Conservation (phyloP, 2,888 invertebrate species). For the Nowickia ferox region DNA sequence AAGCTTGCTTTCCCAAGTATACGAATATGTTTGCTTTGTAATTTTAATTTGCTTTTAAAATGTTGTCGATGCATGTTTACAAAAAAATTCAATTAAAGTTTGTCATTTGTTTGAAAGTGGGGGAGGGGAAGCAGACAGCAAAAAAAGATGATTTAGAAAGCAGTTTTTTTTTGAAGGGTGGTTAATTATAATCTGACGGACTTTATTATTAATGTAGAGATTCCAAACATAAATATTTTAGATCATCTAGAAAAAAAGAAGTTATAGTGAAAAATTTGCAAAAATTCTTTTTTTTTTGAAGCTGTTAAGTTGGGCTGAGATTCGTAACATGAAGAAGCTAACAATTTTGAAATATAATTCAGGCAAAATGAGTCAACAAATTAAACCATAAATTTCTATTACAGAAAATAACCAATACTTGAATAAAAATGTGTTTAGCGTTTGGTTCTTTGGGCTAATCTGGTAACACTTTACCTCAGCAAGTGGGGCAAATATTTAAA, state of each 20-base stretch:
- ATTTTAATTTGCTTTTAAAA: conserved; percentile 39
- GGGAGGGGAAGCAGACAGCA: neutral
- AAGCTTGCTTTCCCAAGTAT: neutral
- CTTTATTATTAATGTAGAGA: neutral
- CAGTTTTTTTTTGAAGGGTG: conserved; percentile 33
- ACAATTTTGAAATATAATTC: too few species aligned
- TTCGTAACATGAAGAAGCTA: too few species aligned
- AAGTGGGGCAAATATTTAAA: too few species aligned
- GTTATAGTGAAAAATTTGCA: neutral
- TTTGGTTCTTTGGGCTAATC: too few species aligned
- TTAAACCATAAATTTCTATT: too few species aligned
- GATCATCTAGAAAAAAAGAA: neutral
- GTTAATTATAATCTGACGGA: conserved; percentile 43
- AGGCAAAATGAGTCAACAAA: too few species aligned
- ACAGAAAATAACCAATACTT: too few species aligned
- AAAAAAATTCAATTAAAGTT: conserved; percentile 69
- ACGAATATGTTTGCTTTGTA: conserved; percentile 29
- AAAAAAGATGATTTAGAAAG: conserved; percentile 35
- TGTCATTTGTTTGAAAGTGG: neutral
- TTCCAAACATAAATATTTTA: neutral
- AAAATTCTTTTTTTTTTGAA: too few species aligned
- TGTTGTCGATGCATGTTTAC: conserved; percentile 52
- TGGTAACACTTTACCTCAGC: too few species aligned
- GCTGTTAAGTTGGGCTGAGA: too few species aligned
- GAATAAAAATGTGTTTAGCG: too few species aligned